phyloP scores from a whole-genome alignment of 2,888 invertebrate species.

The Hyles lineata region DNA sequence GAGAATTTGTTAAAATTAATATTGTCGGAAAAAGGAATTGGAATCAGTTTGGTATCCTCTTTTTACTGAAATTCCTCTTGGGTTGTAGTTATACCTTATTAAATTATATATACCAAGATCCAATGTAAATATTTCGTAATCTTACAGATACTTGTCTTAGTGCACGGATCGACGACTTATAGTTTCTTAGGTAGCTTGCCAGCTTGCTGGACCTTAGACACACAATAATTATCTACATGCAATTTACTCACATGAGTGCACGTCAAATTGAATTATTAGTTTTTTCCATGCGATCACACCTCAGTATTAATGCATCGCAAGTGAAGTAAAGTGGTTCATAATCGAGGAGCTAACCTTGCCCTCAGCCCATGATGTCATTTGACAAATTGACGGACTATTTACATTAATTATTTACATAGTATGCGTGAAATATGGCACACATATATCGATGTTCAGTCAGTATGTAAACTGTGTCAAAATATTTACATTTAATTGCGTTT shows the following conservation, averaged over 20 bases:
- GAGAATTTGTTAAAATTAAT: no score
- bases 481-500: neutral
- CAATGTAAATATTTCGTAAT: no score
- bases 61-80: no score
- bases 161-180: no score
- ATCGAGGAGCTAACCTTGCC: conserved; percentile 54
- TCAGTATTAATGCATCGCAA: conserved; percentile 20
- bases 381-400: conserved; percentile 52
- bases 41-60: no score
- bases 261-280: conserved; percentile 1
- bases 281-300: conserved; percentile 6
- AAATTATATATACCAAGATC: no score
- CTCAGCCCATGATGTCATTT: conserved; percentile 58
- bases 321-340: conserved; percentile 22
- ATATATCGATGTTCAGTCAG: neutral
- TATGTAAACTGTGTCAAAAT: neutral
- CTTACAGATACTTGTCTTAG: no score
- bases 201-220: neutral
- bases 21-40: no score
- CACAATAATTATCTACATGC: neutral
- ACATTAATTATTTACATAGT: conserved; percentile 43
- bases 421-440: conserved; percentile 9
- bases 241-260: neutral
- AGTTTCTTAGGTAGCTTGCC: no score
- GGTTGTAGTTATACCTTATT: no score